Conservation (phyloP, 2,797 vertebrate genomes). For the Discoglossus pictus region DNA sequence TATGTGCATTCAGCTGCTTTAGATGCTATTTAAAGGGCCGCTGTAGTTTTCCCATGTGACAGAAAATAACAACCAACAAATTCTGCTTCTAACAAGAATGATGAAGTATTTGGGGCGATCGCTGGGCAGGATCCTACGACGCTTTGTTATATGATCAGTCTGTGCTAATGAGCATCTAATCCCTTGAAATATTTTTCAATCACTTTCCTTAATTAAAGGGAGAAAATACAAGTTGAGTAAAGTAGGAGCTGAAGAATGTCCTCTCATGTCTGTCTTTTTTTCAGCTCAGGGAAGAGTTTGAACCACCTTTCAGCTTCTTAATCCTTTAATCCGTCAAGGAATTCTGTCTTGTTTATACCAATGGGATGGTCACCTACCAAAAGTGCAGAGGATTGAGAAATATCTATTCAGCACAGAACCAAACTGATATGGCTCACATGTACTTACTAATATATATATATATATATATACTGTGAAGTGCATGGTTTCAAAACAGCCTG, state of each 20-base stretch:
- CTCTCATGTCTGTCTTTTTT: constrained; percentile 66
- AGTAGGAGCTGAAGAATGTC: constrained; percentile 64
- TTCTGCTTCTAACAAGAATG: constrained; percentile 2
- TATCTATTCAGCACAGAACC: constrained; percentile 52
- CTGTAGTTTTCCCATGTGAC: too few species aligned
- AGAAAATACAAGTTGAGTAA: constrained; percentile 72
- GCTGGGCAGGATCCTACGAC: constrained; percentile 61
- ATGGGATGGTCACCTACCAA: constrained; percentile 62
- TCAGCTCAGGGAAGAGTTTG: constrained; percentile 79
- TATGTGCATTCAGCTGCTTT: too few species aligned
- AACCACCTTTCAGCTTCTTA: constrained; percentile 81
- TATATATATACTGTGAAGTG: too few species aligned
- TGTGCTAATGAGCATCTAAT: constrained; percentile 73
- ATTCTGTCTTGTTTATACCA: constrained; percentile 76
- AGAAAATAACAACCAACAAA: not conserved
- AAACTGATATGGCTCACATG: too few species aligned
- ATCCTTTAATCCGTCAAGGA: constrained; percentile 85
- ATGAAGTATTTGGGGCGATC: constrained; percentile 59
- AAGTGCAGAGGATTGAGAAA: constrained; percentile 59
- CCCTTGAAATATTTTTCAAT: constrained; percentile 84
- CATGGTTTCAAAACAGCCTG: too few species aligned
- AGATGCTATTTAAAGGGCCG: too few species aligned
- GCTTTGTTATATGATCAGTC: constrained; percentile 63
- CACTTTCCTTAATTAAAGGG: constrained; percentile 84
- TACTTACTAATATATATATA: too few species aligned